Conservation (phyloP, 2,113 vertebrate species). For the Solea senegalensis region DNA sequence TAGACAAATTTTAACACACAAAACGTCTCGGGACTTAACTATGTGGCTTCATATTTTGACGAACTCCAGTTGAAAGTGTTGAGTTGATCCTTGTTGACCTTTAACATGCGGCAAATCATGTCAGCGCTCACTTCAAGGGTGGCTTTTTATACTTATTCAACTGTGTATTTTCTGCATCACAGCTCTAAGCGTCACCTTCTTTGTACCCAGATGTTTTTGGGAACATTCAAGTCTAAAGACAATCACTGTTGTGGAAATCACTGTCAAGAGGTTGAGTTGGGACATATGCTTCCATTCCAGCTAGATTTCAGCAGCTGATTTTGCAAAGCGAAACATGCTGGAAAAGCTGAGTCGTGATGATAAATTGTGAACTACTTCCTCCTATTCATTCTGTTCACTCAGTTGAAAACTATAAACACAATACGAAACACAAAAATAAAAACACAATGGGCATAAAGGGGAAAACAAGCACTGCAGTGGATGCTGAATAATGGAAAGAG, state of each 20-base stretch:
- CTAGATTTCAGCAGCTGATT: constrained; percentile 26
- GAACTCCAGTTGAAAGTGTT: background rate
- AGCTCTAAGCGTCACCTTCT: constrained; percentile 17
- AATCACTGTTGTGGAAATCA: constrained; percentile 12
- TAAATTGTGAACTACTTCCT: constrained; percentile 49
- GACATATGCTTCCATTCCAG: background rate
- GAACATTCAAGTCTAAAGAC: constrained; percentile 1
- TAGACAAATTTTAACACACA: background rate
- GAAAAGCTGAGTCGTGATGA: constrained; percentile 49
- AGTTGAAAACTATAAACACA: background rate
- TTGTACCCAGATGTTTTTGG: background rate
- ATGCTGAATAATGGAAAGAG: constrained; percentile 14
- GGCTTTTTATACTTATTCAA: background rate
- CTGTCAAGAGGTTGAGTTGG: background rate
- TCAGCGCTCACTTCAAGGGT: background rate
- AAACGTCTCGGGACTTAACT: background rate
- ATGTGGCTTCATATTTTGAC: constrained; percentile 1
- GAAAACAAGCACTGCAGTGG: constrained; percentile 27
- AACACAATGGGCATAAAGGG: background rate
- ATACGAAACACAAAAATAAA: constrained; percentile 10
- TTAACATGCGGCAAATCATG: constrained; percentile 9
- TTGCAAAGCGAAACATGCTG: constrained; percentile 21
- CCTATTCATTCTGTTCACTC: constrained; percentile 40
- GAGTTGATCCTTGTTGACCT: constrained; percentile 29
- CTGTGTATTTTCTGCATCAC: constrained; percentile 18